These are phyloP conservation scores for Biston betularia DNA, from an alignment of 2,888 invertebrate species.

Conservation along the genomic window DNA sequence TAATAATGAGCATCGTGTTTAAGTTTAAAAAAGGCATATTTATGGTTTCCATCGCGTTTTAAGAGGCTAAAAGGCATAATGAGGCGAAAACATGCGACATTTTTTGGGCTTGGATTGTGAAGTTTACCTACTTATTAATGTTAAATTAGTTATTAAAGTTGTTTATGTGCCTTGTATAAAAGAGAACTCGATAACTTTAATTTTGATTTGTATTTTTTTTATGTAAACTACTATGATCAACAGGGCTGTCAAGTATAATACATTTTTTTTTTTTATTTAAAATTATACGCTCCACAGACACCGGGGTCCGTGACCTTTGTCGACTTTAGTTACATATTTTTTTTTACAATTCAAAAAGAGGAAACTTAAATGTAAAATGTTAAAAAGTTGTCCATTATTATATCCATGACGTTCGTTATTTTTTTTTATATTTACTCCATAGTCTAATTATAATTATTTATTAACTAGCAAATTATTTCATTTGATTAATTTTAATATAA, in stretches of 20 bases:
- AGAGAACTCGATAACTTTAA: background rate
- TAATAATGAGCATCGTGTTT: slow-evolving; percentile 34
- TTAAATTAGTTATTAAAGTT: background rate
- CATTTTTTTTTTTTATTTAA: too few species aligned
- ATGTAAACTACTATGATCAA: too few species aligned
- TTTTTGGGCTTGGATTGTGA: slow-evolving; percentile 23
- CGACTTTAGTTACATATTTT: too few species aligned
- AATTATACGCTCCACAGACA: too few species aligned
- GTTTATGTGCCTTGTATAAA: background rate
- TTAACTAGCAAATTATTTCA: background rate
- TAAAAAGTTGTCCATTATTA: too few species aligned
- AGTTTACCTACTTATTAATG: background rate
- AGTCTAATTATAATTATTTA: background rate
- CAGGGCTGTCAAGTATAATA: too few species aligned
- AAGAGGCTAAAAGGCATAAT: slow-evolving; percentile 32
- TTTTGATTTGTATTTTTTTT: too few species aligned
- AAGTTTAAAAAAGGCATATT: slow-evolving; percentile 31
- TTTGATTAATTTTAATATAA: background rate
- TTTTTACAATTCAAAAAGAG: too few species aligned
- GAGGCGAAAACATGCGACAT: slow-evolving; percentile 39
- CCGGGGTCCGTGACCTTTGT: too few species aligned
- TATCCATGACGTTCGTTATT: background rate
- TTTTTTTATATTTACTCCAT: background rate
- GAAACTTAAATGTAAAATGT: too few species aligned
- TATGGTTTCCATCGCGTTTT: slow-evolving; percentile 39